Conservation (phyloP, 2,888 invertebrate genomes). For the Sminthurides aquaticus region DNA sequence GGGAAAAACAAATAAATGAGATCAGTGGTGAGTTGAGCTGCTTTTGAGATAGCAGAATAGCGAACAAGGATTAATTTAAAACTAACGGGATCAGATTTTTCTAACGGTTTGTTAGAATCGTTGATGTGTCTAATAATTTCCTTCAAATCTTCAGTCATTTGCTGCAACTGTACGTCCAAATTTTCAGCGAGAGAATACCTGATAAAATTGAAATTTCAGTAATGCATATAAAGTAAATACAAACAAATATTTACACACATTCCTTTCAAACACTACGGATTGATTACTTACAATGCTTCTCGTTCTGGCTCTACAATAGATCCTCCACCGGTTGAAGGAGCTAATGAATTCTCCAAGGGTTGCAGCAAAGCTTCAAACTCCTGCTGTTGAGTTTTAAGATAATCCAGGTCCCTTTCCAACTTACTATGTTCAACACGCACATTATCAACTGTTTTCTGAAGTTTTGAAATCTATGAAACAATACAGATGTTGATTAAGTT, state of each 20-base stretch:
- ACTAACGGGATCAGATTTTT: constrained; percentile 76
- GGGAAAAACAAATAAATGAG: too few species aligned
- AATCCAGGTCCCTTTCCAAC: constrained; percentile 86
- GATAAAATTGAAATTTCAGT: constrained; percentile 34
- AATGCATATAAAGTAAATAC: constrained; percentile 3
- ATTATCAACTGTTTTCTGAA: constrained; percentile 78
- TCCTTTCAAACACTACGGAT: not conserved
- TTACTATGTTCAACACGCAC: constrained; percentile 83
- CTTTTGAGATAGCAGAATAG: too few species aligned
- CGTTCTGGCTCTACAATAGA: constrained; percentile 70
- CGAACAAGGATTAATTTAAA: too few species aligned
- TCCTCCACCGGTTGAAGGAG: constrained; percentile 44
- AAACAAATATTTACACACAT: not conserved
- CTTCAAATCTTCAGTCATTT: constrained; percentile 90
- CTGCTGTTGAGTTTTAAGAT: constrained; percentile 82
- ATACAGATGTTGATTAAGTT: too few species aligned
- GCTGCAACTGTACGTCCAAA: constrained; percentile 81
- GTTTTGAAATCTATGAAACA: constrained; percentile 60
- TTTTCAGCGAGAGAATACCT: constrained; percentile 82
- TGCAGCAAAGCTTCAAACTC: constrained; percentile 80
- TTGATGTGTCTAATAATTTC: constrained; percentile 92
- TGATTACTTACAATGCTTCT: constrained; percentile 65
- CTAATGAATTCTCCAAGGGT: constrained; percentile 60
- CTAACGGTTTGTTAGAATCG: constrained; percentile 73
- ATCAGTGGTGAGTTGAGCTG: too few species aligned